Conservation (phyloP, 2,113 vertebrate genomes). For the Triplophysa rosa region DNA sequence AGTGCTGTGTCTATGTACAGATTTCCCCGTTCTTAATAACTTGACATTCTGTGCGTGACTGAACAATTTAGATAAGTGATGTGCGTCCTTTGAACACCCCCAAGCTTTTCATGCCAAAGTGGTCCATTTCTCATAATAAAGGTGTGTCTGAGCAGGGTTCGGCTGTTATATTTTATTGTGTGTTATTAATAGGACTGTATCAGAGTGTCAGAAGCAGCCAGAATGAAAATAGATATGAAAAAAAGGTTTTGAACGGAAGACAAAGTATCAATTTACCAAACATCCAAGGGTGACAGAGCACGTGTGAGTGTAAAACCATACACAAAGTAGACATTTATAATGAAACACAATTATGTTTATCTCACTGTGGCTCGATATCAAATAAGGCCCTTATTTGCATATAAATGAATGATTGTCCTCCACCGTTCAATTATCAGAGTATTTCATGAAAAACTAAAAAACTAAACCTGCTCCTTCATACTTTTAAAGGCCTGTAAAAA, state of each 20-base stretch:
- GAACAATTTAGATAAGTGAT: slow-evolving; percentile 69
- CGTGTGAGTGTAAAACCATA: neutral
- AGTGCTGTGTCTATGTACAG: slow-evolving; percentile 64
- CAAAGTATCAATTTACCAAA: neutral
- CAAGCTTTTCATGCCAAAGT: slow-evolving; percentile 61
- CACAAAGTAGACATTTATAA: slow-evolving; percentile 17
- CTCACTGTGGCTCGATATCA: slow-evolving; percentile 29
- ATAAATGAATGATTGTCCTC: slow-evolving; percentile 47
- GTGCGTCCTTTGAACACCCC: slow-evolving; percentile 60
- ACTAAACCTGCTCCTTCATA: slow-evolving; percentile 19
- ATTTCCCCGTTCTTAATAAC: slow-evolving; percentile 62
- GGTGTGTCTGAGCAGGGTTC: slow-evolving; percentile 48
- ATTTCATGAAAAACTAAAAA: slow-evolving; percentile 10
- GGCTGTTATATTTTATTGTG: slow-evolving; percentile 59
- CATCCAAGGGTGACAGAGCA: neutral
- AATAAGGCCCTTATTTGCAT: slow-evolving; percentile 39
- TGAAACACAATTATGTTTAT: slow-evolving; percentile 28
- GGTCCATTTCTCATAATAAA: slow-evolving; percentile 72
- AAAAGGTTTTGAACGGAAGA: neutral
- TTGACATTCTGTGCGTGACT: slow-evolving; percentile 63
- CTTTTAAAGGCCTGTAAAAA: slow-evolving; percentile 11
- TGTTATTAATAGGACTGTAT: slow-evolving; percentile 66
- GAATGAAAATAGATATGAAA: slow-evolving; percentile 18
- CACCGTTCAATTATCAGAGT: slow-evolving; percentile 24
- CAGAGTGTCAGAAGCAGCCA: slow-evolving; percentile 15